Base-by-base conservation (phyloP, 2,888 invertebrate species). In the Macrophya alboannulata region DNA sequence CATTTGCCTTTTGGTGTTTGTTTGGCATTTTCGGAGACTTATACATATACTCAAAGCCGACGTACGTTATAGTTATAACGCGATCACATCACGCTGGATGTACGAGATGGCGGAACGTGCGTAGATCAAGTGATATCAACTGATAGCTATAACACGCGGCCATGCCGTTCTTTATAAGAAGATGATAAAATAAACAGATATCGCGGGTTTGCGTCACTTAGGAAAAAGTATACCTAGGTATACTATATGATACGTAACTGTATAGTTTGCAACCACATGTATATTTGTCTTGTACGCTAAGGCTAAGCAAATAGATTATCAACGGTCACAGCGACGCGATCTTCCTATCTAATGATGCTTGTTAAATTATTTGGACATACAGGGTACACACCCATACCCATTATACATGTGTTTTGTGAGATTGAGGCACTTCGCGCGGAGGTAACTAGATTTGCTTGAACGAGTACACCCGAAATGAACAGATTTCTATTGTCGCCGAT, bases 161-260 rank as follows among this genome's bases (percentile, higher is more conserved):
- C 68, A 51, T 17, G 68, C 83, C 8, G 31, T 62, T 40, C 59
- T 48, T 45, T 25, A 31, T 71, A 21, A 68, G 45, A 81, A 62
- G 62, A 48, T 83, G 48, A 68, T 48, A 68, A 83, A 83, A 83
- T 83, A 83, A 68, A 83, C 83, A 83, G 83, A 83, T 74, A 45
- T 68, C 83, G 45, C 48, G 45, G 48, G 45, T 40, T 83, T 83
- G 48, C 83, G 68, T 83, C 48, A 71, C n/a, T 31, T 9, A 4
- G 83, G 4, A 48, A 48, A 83, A 62, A 43, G 15, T 15, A 40
- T n/a, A 31, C 31, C n/a, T n/a, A 31, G 1, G 1, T 31, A 31
- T 31, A 3, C 1, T 31, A n/a, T n/a, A 17, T 55, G 55, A 62
- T n/a, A n/a, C n/a, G 43, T 62, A 81, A 62, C 21, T 40, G 10